phyloP scores from a whole-genome alignment of 1,140 invertebrate species.

The Drosophila ogumai region DNA sequence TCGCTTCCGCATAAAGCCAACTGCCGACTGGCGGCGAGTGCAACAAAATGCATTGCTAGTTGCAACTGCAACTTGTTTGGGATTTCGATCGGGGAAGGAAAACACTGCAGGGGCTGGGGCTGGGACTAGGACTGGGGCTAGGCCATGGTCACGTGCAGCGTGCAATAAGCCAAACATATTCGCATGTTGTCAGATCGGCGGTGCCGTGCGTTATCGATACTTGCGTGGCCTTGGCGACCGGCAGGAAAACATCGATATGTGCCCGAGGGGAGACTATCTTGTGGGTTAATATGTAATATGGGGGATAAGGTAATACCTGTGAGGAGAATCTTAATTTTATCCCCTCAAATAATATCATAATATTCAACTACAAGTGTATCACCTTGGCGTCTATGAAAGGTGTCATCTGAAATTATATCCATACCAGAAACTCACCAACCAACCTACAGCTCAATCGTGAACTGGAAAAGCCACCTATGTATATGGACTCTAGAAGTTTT shows the following conservation, averaged over 20 bases:
- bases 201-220: conserved; percentile 49
- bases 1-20: conserved; percentile 69
- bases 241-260: conserved; percentile 25
- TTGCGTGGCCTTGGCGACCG: conserved; percentile 61
- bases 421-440: background rate
- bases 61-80: conserved; percentile 60
- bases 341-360: background rate
- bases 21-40: conserved; percentile 55
- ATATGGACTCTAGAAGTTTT: conserved; percentile 12
- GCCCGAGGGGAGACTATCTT: conserved; percentile 2
- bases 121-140: background rate
- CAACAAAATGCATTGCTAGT: conserved; percentile 58
- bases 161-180: conserved; percentile 72
- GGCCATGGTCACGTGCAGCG: conserved; percentile 64
- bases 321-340: background rate
- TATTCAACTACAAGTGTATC: rapidly evolving
- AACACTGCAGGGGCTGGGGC: background rate
- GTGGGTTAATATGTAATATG: conserved; percentile 12
- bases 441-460: conserved; percentile 27
- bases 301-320: too few species aligned
- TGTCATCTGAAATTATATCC: background rate
- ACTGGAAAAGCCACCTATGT: conserved; percentile 6
- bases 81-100: background rate
- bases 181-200: conserved; percentile 62
- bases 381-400: background rate